Percentiles rank a stretch among this genome's conserved stretches.
These are phyloP conservation scores for Alviniconcha strummeri DNA, from an alignment of 2,888 invertebrate genomes.

Conservation along the genomic window DNA sequence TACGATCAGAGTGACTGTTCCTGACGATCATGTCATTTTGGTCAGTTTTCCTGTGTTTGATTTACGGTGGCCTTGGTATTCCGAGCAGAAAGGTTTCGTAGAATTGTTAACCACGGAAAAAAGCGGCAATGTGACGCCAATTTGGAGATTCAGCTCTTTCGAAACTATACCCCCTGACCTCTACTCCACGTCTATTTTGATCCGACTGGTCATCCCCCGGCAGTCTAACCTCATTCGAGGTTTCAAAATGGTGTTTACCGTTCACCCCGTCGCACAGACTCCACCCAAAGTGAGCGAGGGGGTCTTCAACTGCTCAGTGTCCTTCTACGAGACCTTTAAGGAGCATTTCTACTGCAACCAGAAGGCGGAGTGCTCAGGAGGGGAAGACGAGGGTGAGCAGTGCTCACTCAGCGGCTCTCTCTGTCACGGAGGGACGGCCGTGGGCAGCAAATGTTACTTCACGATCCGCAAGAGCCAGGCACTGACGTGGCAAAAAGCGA, in stretches of 20 bases:
- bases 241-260: slow-evolving; percentile 16
- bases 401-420: slow-evolving; percentile 6
- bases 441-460: background rate
- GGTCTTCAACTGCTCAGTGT: slow-evolving; percentile 17
- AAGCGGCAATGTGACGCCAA: background rate
- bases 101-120: background rate
- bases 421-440: slow-evolving; percentile 9
- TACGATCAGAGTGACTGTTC: background rate
- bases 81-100: background rate
- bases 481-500: background rate
- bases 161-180: background rate
- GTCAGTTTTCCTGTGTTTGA: slow-evolving; percentile 4
- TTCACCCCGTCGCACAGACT: background rate
- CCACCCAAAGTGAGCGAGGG: slow-evolving; percentile 8
- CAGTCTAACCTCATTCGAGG: background rate
- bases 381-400: slow-evolving; percentile 1
- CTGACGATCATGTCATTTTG: background rate
- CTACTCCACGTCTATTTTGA: background rate
- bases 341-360: slow-evolving; percentile 24
- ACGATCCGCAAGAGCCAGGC: background rate
- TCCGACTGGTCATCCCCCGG: background rate
- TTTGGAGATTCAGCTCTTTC: background rate
- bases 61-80: background rate
- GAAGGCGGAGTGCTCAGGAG: slow-evolving; percentile 11
- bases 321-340: slow-evolving; percentile 18